Percentiles rank a stretch among this genome's conserved stretches.
These are phyloP conservation scores for Marisa cornuarietis DNA, from an alignment of 1,140 invertebrate species.

Conservation along the genomic window DNA sequence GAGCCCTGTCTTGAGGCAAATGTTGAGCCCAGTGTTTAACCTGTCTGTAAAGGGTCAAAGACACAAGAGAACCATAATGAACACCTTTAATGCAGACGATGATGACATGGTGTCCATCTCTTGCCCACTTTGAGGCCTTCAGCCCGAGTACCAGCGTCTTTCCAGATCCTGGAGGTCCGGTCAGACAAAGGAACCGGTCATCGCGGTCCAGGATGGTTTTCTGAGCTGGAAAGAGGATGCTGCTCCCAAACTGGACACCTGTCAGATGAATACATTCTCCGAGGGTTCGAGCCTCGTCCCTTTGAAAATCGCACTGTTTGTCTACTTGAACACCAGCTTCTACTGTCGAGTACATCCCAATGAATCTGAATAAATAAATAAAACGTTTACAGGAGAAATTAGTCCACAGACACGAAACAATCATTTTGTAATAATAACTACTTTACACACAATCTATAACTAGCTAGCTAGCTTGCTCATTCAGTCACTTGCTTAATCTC, in stretches of 20 bases:
- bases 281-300: neutral
- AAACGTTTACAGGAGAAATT: too few species aligned
- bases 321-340: too few species aligned
- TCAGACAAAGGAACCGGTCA: neutral
- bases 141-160: constrained; percentile 14
- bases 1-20: neutral
- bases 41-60: constrained; percentile 2
- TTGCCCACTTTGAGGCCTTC: constrained; percentile 12
- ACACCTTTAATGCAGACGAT: constrained; percentile 9
- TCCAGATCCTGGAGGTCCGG: constrained; percentile 16
- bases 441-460: too few species aligned
- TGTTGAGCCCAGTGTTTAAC: neutral
- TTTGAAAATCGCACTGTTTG: too few species aligned
- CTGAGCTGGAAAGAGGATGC: constrained; percentile 12
- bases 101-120: constrained; percentile 12
- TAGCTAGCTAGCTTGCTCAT: too few species aligned
- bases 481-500: too few species aligned
- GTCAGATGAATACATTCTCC: constrained; percentile 16
- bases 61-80: constrained; percentile 3
- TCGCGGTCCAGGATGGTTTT: neutral
- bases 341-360: neutral
- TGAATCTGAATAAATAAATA: neutral
- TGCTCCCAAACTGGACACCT: constrained; percentile 12
- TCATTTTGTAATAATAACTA: too few species aligned
- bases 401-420: too few species aligned